Conservation (phyloP, 2,888 invertebrate genomes). For the Halictus quadricinctus region DNA sequence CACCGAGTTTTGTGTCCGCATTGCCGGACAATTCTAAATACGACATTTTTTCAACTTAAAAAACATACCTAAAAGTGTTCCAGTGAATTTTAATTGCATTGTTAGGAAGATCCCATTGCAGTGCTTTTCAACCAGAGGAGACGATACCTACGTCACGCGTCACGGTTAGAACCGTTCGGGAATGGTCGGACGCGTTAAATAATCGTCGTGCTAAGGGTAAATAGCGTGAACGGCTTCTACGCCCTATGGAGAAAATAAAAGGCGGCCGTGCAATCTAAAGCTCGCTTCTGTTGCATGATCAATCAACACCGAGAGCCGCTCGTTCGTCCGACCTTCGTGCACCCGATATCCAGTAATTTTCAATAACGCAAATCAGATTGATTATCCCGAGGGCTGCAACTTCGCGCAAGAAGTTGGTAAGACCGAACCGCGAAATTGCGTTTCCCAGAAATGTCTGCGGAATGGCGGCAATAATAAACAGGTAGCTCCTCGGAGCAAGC, state of each 20-base stretch:
- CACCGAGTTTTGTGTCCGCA: too few species aligned
- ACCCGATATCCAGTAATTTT: background rate
- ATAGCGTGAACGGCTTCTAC: background rate
- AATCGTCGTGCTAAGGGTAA: background rate
- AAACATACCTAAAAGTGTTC: too few species aligned
- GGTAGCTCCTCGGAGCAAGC: slow-evolving; percentile 34
- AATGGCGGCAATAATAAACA: slow-evolving; percentile 45
- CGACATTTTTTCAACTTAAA: too few species aligned
- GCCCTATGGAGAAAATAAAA: background rate
- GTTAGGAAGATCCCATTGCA: too few species aligned
- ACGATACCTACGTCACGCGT: too few species aligned
- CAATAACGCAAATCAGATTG: slow-evolving; percentile 40
- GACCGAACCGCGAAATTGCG: slow-evolving; percentile 11
- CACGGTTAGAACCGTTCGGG: too few species aligned
- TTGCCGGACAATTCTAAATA: too few species aligned
- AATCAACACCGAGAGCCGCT: background rate
- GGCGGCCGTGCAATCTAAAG: background rate
- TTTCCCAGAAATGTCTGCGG: slow-evolving; percentile 30
- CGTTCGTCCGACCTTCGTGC: background rate
- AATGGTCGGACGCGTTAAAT: background rate
- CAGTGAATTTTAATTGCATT: too few species aligned
- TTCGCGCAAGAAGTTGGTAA: background rate
- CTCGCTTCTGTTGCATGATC: slow-evolving; percentile 1
- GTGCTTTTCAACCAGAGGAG: too few species aligned
- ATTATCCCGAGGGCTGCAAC: slow-evolving; percentile 7